phyloP scores from a whole-genome alignment of 2,113 vertebrate genomes.

The Gadus chalcogrammus region DNA sequence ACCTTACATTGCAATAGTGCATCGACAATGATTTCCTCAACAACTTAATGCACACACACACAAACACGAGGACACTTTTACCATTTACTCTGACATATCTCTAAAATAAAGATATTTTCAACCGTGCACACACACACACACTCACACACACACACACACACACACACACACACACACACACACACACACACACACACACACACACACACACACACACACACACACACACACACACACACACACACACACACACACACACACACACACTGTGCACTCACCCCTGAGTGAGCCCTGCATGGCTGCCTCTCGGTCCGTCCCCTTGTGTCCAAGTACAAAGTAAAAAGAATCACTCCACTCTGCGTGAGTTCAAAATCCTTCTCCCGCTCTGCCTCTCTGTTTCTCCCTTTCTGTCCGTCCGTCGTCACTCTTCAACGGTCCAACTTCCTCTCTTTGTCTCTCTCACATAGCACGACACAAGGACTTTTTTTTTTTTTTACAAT shows the following conservation, averaged over 20 bases:
- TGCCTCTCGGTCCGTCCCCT: conserved; percentile 52
- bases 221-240: conserved; percentile 16
- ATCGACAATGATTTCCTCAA: background rate
- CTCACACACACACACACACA: conserved; percentile 16
- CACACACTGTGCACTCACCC: conserved; percentile 49
- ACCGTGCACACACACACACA: background rate
- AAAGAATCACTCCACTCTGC: conserved; percentile 30
- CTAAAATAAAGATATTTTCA: no score
- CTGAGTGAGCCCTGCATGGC: conserved; percentile 61
- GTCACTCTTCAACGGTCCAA: conserved; percentile 23
- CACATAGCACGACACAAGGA: conserved; percentile 54
- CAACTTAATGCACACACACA: background rate
- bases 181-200: conserved; percentile 15
- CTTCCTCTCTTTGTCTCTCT: conserved; percentile 49
- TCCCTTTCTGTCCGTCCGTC: conserved; percentile 29
- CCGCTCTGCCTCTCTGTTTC: conserved; percentile 3
- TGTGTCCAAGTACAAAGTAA: conserved; percentile 24
- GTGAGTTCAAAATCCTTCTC: background rate
- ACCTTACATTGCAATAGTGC: background rate
- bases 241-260: conserved; percentile 18
- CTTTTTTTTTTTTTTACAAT: conserved; percentile 46
- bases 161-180: conserved; percentile 14
- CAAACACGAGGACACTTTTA: background rate
- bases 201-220: conserved; percentile 11
- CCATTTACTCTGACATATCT: no score